These are phyloP conservation scores for Otus sunia DNA, from an alignment of 2,113 vertebrate genomes.

Conservation along the genomic window DNA sequence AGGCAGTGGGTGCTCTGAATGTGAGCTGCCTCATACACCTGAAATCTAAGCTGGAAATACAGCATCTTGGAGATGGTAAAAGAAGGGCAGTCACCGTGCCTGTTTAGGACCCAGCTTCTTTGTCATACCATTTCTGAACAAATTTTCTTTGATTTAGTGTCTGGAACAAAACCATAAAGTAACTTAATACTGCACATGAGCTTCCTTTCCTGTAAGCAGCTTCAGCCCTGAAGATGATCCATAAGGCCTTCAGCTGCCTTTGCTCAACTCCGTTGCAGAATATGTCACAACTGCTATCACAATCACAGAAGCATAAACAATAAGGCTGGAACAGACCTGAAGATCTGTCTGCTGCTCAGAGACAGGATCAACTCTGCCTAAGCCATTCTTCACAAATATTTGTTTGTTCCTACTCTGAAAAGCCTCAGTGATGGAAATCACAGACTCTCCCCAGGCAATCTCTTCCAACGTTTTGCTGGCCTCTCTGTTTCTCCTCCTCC, in stretches of 20 bases:
- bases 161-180: slow-evolving; percentile 17
- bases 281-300: slow-evolving; percentile 22
- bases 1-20: neutral
- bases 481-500: neutral
- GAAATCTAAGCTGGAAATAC: neutral
- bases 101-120: neutral
- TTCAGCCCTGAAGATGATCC: slow-evolving; percentile 40
- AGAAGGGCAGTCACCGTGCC: neutral
- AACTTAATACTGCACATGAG: neutral
- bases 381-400: slow-evolving; percentile 51
- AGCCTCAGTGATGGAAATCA: slow-evolving; percentile 10
- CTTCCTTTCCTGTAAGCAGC: slow-evolving; percentile 11
- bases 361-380: slow-evolving; percentile 30
- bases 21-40: neutral
- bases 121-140: neutral
- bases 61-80: neutral
- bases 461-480: slow-evolving; percentile 12
- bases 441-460: neutral
- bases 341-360: slow-evolving; percentile 29
- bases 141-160: neutral
- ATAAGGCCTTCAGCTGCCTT: slow-evolving; percentile 36
- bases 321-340: slow-evolving; percentile 22
- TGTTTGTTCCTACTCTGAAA: slow-evolving; percentile 46
- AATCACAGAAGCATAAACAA: slow-evolving; percentile 29
- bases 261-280: neutral